Evolutionary conservation across 2,888 invertebrate genomes (phyloP).

Genomic region (Schizaphis graminum): DNA sequence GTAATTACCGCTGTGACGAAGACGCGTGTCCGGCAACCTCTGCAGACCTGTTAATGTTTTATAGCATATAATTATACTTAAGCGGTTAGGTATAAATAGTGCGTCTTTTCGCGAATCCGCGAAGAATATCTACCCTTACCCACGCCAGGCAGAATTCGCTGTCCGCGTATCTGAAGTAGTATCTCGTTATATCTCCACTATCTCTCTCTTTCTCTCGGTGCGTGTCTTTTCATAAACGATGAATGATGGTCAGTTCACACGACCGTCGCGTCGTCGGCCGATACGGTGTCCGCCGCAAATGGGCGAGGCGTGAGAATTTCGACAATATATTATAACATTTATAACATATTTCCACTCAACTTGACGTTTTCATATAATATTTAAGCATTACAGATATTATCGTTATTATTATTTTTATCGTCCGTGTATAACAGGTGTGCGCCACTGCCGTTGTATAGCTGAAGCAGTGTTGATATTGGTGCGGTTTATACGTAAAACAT

Average conservation of each 20-base stretch:
- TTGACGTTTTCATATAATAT: slow-evolving; percentile 53
- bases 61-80: background rate
- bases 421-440: slow-evolving; percentile 38
- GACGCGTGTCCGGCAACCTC: background rate
- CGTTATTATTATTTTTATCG: slow-evolving; percentile 1
- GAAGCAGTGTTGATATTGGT: slow-evolving; percentile 60
- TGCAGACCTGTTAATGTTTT: background rate
- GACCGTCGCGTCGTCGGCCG: background rate
- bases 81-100: background rate
- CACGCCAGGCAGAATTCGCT: background rate
- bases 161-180: background rate
- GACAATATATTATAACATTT: background rate
- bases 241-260: slow-evolving; percentile 1
- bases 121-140: background rate
- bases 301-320: slow-evolving; percentile 50
- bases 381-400: slow-evolving; percentile 10
- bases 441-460: background rate
- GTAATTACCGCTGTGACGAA: background rate
- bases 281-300: background rate
- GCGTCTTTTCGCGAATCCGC: background rate
- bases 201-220: background rate
- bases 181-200: background rate
- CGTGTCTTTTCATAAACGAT: background rate
- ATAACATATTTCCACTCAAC: slow-evolving; percentile 53
- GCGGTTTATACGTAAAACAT: slow-evolving; percentile 34